These are phyloP conservation scores for Eidolon helvum DNA, from an alignment of 2,113 vertebrate genomes.

Conservation along the genomic window DNA sequence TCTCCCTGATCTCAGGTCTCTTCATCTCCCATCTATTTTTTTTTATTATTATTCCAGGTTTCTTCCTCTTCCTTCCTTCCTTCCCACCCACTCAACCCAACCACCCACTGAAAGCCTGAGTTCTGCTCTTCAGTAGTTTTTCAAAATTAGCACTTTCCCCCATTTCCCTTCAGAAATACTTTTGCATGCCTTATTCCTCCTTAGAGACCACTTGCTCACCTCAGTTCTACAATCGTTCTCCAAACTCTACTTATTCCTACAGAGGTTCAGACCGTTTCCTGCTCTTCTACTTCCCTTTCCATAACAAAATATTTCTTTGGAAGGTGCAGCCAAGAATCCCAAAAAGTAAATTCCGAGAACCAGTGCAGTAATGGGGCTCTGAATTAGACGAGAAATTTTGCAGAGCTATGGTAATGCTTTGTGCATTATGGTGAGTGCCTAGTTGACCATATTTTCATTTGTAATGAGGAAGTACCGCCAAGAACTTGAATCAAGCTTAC, in stretches of 20 bases:
- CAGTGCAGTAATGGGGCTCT: background rate
- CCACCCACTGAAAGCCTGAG: slow-evolving; percentile 51
- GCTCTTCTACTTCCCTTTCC: slow-evolving; percentile 43
- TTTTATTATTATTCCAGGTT: slow-evolving; percentile 78
- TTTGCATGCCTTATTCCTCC: slow-evolving; percentile 45
- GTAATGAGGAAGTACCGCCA: background rate
- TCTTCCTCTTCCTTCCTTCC: slow-evolving; percentile 77
- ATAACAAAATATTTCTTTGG: slow-evolving; percentile 45
- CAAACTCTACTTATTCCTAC: slow-evolving; percentile 45
- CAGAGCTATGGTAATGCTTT: background rate
- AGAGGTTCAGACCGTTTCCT: background rate
- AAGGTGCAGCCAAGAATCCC: background rate
- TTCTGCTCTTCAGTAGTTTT: slow-evolving; percentile 41
- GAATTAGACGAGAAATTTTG: background rate
- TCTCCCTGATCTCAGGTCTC: slow-evolving; percentile 50
- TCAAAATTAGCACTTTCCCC: slow-evolving; percentile 35
- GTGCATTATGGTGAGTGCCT: background rate
- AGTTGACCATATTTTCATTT: slow-evolving; percentile 51
- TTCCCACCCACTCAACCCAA: slow-evolving; percentile 50
- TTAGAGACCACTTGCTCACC: background rate
- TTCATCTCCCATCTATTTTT: background rate
- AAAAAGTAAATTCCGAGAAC: background rate
- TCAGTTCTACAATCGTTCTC: slow-evolving; percentile 35
- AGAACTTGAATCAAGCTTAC: background rate
- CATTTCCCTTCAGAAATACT: slow-evolving; percentile 37